Percentiles rank a stretch among this genome's conserved stretches.
phyloP scores from a whole-genome alignment of 92 coral and sea anemone genomes.

The Pocillopora meandrina region DNA sequence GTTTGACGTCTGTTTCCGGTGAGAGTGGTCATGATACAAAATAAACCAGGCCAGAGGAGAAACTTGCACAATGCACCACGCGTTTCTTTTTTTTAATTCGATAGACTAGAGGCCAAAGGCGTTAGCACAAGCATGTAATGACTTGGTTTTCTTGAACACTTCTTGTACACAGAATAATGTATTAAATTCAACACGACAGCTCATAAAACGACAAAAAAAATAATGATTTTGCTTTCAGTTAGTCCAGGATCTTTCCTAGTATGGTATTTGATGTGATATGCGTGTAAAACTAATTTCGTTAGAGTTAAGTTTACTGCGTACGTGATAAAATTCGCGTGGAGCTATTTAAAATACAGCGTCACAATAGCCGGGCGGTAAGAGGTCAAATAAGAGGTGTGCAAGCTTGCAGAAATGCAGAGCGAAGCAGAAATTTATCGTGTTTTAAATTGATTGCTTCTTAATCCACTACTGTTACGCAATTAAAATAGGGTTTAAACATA shows the following conservation, averaged over 20 bases:
- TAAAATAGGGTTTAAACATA: not conserved
- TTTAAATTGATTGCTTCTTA: not conserved
- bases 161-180: not conserved
- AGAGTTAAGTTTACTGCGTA: not conserved
- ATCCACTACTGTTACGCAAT: not conserved
- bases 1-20: not conserved
- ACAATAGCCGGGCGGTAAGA: constrained; percentile 7
- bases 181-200: not conserved
- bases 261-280: not conserved
- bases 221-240: not conserved
- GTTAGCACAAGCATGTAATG: not conserved
- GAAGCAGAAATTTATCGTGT: constrained; percentile 8
- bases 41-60: not conserved
- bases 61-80: not conserved
- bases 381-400: not conserved
- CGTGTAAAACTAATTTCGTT: not conserved
- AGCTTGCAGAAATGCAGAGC: constrained; percentile 20
- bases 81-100: not conserved
- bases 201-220: not conserved
- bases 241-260: not conserved
- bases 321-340: constrained; percentile 19
- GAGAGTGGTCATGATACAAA: not conserved
- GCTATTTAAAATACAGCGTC: not conserved
- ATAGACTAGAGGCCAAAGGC: not conserved
- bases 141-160: not conserved